A percentile compares a stretch with the other conserved stretches of the same genome.
Evolutionary conservation across 2,113 vertebrate species (phyloP).

Genomic region (Lutjanus erythropterus): DNA sequence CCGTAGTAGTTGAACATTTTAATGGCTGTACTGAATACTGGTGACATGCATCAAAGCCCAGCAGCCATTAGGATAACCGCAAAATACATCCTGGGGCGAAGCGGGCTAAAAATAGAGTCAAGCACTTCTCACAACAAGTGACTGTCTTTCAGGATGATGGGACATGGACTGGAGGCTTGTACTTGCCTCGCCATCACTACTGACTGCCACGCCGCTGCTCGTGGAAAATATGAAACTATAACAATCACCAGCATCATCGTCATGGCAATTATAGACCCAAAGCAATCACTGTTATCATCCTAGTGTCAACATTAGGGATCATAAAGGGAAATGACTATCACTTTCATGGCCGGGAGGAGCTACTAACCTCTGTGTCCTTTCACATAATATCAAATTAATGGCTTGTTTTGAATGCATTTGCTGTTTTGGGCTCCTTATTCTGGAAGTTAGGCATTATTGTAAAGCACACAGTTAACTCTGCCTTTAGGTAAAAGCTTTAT

Average conservation of each 20-base stretch:
- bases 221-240: conserved; percentile 19
- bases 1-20: conserved; percentile 10
- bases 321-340: conserved; percentile 11
- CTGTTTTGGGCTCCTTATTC: not conserved
- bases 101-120: conserved; percentile 66
- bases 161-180: not conserved
- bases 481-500: conserved; percentile 3
- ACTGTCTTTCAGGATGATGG: conserved; percentile 47
- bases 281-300: conserved; percentile 11
- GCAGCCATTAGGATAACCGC: conserved; percentile 64
- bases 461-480: not conserved
- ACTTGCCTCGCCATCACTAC: not conserved
- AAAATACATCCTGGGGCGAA: conserved; percentile 33
- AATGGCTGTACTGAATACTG: conserved; percentile 21
- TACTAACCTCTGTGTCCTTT: conserved; percentile 27
- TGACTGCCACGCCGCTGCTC: not conserved
- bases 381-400: conserved; percentile 18
- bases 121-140: conserved; percentile 50
- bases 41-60: conserved; percentile 58
- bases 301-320: conserved; percentile 27
- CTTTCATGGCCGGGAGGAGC: conserved; percentile 12
- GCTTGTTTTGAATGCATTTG: conserved; percentile 6
- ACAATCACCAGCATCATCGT: conserved; percentile 23
- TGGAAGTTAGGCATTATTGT: not conserved
- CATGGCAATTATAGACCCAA: conserved; percentile 5